A percentile compares a stretch with the other conserved stretches of the same genome.
Evolutionary conservation across 2,797 vertebrate genomes (phyloP).

Genomic region (Sebastes kiyomatsui): DNA sequence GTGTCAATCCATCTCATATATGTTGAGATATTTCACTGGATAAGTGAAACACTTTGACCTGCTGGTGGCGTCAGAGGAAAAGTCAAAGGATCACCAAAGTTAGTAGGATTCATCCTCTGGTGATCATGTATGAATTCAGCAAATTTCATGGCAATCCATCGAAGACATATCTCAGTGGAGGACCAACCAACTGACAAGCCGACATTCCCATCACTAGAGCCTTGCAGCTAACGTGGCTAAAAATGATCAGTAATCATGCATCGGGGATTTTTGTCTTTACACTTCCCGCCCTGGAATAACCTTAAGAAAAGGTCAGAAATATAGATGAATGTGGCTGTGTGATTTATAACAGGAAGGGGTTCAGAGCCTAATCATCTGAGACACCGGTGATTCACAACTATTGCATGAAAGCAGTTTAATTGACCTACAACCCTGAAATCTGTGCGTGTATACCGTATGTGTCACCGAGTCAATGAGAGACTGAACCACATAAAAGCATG

Average conservation of each 20-base stretch:
- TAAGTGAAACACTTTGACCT: not conserved
- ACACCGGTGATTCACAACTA: not conserved
- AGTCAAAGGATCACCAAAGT: not conserved
- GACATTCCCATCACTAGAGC: not conserved
- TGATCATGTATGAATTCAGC: not conserved
- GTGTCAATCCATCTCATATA: not conserved
- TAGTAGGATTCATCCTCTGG: not conserved
- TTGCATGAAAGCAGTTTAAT: not conserved
- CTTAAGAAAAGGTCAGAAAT: not conserved
- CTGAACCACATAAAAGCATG: slow-evolving; percentile 1
- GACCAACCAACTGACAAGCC: not conserved
- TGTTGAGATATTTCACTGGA: not conserved
- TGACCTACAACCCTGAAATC: slow-evolving; percentile 1
- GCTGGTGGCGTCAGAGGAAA: not conserved
- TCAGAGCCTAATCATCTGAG: not conserved
- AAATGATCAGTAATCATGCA: not conserved
- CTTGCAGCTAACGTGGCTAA: not conserved
- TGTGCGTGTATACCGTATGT: not conserved
- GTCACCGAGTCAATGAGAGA: slow-evolving; percentile 2
- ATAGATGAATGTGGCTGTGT: not conserved
- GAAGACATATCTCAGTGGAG: not conserved
- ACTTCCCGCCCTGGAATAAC: not conserved
- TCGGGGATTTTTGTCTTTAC: not conserved
- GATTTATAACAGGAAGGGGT: not conserved
- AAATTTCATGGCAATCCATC: not conserved